These are phyloP conservation scores for Drosophila melanocephala DNA, from an alignment of 2,888 invertebrate genomes.

Conservation along the genomic window DNA sequence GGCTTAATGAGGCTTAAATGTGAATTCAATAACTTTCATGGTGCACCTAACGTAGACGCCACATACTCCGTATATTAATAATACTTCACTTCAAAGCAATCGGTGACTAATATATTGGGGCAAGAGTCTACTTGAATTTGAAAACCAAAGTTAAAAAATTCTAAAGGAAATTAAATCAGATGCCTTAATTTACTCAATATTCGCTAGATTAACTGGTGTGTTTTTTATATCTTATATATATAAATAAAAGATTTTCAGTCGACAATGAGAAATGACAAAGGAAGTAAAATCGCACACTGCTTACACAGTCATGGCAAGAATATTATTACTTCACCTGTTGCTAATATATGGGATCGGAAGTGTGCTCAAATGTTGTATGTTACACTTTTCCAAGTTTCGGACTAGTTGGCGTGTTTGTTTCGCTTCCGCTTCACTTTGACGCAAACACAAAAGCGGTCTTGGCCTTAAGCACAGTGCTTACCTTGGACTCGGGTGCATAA, in stretches of 20 bases:
- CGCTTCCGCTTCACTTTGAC: slow-evolving; percentile 52
- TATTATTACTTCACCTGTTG: background rate
- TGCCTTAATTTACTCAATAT: background rate
- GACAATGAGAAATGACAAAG: background rate
- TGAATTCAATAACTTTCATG: background rate
- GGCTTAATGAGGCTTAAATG: background rate
- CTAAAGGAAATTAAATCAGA: background rate
- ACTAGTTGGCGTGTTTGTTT: slow-evolving; percentile 39
- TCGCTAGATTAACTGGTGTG: background rate
- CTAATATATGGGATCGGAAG: slow-evolving; percentile 14
- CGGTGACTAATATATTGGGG: background rate
- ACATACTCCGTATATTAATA: no score
- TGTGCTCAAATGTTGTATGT: slow-evolving; percentile 15
- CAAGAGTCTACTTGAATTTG: background rate
- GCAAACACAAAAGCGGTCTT: slow-evolving; percentile 39
- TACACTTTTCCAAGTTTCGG: slow-evolving; percentile 24
- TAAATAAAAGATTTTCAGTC: background rate
- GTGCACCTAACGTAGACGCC: no score
- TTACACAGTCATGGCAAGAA: slow-evolving; percentile 7
- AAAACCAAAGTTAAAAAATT: background rate
- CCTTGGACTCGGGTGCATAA: slow-evolving; percentile 91
- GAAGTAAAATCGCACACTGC: background rate
- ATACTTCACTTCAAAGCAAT: background rate
- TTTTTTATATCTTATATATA: background rate
- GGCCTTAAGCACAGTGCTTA: slow-evolving; percentile 78